Conservation (phyloP, 2,888 invertebrate species). For the Nephrotoma flavescens region DNA sequence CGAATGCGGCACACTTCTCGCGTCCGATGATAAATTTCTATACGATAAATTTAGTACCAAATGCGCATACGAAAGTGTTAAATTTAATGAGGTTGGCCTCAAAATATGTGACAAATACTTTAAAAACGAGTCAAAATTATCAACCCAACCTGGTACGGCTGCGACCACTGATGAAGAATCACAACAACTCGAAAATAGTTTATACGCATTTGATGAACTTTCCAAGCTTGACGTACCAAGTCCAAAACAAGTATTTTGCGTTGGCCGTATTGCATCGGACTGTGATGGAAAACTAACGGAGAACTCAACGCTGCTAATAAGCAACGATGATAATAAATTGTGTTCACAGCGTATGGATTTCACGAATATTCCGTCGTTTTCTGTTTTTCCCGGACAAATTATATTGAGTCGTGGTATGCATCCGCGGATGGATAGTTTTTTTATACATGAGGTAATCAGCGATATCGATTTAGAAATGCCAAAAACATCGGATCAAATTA, state of each 20-base stretch:
- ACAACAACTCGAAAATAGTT: not conserved
- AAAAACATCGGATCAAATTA: constrained; percentile 30
- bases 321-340: constrained; percentile 38
- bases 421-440: constrained; percentile 49
- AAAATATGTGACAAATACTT: constrained; percentile 25
- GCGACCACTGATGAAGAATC: not conserved
- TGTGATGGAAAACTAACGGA: constrained; percentile 55
- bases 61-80: not conserved
- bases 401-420: constrained; percentile 61
- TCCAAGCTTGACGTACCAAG: constrained; percentile 24
- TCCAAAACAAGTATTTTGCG: constrained; percentile 27
- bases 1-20: constrained; percentile 31
- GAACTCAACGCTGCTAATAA: constrained; percentile 55
- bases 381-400: constrained; percentile 30
- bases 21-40: constrained; percentile 37
- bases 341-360: constrained; percentile 35
- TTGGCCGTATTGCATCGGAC: constrained; percentile 65
- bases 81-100: constrained; percentile 22
- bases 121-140: constrained; percentile 11
- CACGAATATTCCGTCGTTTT: constrained; percentile 32
- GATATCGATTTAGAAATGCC: constrained; percentile 36
- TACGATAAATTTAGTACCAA: constrained; percentile 25
- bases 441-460: constrained; percentile 47
- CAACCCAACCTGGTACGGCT: not conserved
- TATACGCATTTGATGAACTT: constrained; percentile 18